These are phyloP conservation scores for Centrocercus urophasianus DNA, from an alignment of 2,113 vertebrate species.

Conservation along the genomic window DNA sequence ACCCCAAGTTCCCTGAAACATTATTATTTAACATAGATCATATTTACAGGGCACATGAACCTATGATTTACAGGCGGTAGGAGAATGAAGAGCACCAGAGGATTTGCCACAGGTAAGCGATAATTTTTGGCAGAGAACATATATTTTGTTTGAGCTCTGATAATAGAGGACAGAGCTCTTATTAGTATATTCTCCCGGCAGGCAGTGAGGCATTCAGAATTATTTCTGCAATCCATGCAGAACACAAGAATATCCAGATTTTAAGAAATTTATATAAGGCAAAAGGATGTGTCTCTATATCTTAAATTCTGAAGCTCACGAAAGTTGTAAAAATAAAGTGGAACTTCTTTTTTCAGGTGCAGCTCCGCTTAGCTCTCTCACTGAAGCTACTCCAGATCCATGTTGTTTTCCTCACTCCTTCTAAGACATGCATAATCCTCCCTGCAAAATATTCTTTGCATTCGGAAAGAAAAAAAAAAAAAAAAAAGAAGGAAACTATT, in stretches of 20 bases:
- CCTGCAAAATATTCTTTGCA: neutral
- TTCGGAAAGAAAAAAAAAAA: neutral
- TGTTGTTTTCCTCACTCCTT: neutral
- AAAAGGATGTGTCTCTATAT: neutral
- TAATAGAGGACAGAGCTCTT: neutral
- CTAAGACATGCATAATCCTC: neutral
- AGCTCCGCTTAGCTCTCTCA: neutral
- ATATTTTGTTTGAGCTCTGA: neutral
- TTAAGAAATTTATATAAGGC: neutral
- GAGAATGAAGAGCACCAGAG: neutral
- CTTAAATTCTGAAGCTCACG: neutral
- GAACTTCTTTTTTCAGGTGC: neutral
- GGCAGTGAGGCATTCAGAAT: neutral
- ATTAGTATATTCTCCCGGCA: neutral
- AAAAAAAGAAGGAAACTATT: neutral
- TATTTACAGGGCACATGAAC: neutral
- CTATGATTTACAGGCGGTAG: neutral
- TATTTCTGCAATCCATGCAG: neutral
- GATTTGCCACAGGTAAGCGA: neutral
- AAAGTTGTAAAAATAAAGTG: neutral
- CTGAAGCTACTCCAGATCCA: neutral
- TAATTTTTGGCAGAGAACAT: neutral
- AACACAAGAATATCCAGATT: neutral
- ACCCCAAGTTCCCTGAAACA: neutral
- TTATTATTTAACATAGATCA: neutral